A percentile compares a stretch with the other conserved stretches of the same genome.
phyloP scores from a whole-genome alignment of 2,888 invertebrate species.

The Tortricodes alternella region DNA sequence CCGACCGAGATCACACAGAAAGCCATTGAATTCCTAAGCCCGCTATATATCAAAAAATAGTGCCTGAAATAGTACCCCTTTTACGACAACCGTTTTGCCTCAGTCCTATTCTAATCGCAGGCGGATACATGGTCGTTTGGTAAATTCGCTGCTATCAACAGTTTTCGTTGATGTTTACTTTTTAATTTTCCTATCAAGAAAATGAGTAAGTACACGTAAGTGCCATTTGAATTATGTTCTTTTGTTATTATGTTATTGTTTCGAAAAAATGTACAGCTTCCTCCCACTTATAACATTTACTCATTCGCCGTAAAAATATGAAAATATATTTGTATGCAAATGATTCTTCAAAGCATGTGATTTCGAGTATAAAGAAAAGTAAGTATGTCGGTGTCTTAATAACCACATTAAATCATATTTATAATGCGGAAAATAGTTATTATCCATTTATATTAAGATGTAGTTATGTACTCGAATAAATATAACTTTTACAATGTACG shows the following conservation, averaged over 20 bases:
- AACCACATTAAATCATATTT: conserved; percentile 77
- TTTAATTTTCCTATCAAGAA: conserved; percentile 18
- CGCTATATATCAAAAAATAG: no score
- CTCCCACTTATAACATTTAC: conserved; percentile 56
- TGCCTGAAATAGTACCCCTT: no score
- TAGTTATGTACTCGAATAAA: conserved; percentile 84
- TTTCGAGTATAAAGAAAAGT: conserved; percentile 59
- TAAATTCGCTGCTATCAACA: background rate
- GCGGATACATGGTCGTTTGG: background rate
- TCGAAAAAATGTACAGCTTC: conserved; percentile 49
- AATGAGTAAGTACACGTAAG: conserved; percentile 66
- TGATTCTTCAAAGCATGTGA: conserved; percentile 70
- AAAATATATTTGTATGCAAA: conserved; percentile 72
- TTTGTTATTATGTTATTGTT: conserved; percentile 29
- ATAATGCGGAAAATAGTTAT: conserved; percentile 79
- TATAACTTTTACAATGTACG: conserved; percentile 77
- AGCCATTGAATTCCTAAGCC: no score
- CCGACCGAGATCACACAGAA: no score
- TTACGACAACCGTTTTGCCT: no score
- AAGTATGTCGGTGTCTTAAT: conserved; percentile 67
- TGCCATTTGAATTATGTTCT: conserved; percentile 58
- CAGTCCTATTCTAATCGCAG: no score
- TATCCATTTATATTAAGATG: conserved; percentile 81
- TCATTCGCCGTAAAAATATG: conserved; percentile 53
- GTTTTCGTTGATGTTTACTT: background rate